Percentiles rank a stretch among this genome's conserved stretches.
Evolutionary conservation across 2,797 vertebrate species (phyloP).

Genomic region (Microchirus variegatus): DNA sequence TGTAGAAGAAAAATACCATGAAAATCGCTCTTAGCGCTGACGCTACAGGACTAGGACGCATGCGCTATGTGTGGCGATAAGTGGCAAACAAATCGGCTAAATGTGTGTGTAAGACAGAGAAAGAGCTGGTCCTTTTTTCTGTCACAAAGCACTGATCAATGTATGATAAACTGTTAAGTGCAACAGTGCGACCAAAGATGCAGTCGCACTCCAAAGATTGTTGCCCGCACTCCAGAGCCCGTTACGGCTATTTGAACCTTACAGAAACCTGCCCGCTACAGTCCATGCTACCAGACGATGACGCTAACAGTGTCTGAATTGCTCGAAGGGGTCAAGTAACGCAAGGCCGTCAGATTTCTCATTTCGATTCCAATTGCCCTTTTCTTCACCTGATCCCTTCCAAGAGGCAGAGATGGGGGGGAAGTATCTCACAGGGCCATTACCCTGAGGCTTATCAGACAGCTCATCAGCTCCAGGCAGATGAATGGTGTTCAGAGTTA

Average conservation of each 20-base stretch:
- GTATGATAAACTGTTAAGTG: too few relatives aligned
- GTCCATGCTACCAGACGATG: slow-evolving; percentile 5
- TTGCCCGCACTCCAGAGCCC: too few relatives aligned
- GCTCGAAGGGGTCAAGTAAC: slow-evolving; percentile 40
- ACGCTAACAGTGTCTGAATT: slow-evolving; percentile 1
- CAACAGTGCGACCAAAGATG: too few relatives aligned
- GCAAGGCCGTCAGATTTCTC: slow-evolving; percentile 47
- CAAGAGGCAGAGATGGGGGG: slow-evolving; percentile 11
- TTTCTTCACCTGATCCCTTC: slow-evolving; percentile 42
- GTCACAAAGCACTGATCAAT: too few relatives aligned
- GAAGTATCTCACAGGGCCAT: slow-evolving; percentile 36
- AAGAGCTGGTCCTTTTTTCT: too few relatives aligned
- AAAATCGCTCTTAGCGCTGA: too few relatives aligned
- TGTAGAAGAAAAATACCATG: too few relatives aligned
- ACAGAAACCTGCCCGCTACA: neutral
- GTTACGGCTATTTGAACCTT: neutral
- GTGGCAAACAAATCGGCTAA: too few relatives aligned
- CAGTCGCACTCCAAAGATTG: too few relatives aligned
- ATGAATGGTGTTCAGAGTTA: slow-evolving; percentile 43
- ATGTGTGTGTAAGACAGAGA: too few relatives aligned
- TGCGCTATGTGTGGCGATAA: too few relatives aligned
- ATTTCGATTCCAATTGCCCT: slow-evolving; percentile 48
- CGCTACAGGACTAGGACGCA: too few relatives aligned
- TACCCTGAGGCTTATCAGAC: slow-evolving; percentile 44
- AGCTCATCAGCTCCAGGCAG: slow-evolving; percentile 44